phyloP scores from a whole-genome alignment of 1,140 invertebrate genomes.

The Camponotus floridanus region DNA sequence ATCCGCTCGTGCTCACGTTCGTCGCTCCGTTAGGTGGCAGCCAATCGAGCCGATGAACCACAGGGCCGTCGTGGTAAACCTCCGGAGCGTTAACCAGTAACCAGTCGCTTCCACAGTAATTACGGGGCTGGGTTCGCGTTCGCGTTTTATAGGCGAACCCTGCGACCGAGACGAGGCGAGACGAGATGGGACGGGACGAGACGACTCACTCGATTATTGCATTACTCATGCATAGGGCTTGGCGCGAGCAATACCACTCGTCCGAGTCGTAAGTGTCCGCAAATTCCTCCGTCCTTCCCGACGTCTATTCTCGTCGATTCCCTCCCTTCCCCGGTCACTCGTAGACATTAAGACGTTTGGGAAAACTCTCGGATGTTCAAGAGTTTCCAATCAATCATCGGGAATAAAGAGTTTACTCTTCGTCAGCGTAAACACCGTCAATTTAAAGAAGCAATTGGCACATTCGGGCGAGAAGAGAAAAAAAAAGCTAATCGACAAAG shows the following conservation, averaged over 20 bases:
- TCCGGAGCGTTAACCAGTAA: conserved; percentile 72
- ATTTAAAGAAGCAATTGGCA: conserved; percentile 64
- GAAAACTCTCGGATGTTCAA: not conserved
- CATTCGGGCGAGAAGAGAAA: conserved; percentile 26
- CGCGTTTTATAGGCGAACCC: conserved; percentile 81
- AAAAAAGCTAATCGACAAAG: conserved; percentile 35
- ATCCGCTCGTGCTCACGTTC: conserved; percentile 2
- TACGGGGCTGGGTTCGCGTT: conserved; percentile 78
- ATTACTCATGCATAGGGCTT: conserved; percentile 80
- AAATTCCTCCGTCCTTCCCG: not conserved
- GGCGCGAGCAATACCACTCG: conserved; percentile 55
- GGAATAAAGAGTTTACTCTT: conserved; percentile 37
- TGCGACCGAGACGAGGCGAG: conserved; percentile 73
- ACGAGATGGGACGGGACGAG: conserved; percentile 65
- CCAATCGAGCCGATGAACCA: conserved; percentile 78
- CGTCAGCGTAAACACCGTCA: conserved; percentile 36
- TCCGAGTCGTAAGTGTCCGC: conserved; percentile 49
- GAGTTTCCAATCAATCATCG: conserved; percentile 11
- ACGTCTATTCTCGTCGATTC: not conserved
- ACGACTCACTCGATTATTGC: conserved; percentile 83
- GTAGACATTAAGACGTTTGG: not conserved
- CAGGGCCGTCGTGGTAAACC: conserved; percentile 60
- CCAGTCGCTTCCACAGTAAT: conserved; percentile 80
- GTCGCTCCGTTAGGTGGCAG: conserved; percentile 76
- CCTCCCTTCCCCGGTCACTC: not conserved